Evolutionary conservation across 2,797 vertebrate species (phyloP).

Genomic region (Parauchenoglanis ngamensis): DNA sequence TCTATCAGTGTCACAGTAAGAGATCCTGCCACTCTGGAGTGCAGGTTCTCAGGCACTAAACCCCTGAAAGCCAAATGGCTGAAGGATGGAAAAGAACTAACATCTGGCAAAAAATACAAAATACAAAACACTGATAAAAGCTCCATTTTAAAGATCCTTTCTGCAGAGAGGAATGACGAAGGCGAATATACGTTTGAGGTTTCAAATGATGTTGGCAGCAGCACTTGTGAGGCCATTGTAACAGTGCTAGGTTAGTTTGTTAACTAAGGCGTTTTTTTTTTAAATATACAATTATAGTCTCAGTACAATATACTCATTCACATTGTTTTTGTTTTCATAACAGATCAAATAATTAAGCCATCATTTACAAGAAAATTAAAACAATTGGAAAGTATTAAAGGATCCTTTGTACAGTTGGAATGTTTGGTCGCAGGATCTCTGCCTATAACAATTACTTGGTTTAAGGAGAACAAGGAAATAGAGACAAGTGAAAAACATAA

Average conservation of each 20-base stretch:
- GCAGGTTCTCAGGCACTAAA: slow-evolving; percentile 92
- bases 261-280: background rate
- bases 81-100: slow-evolving; percentile 86
- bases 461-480: slow-evolving; percentile 90
- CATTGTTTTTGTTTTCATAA: slow-evolving; percentile 49
- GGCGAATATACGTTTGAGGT: slow-evolving; percentile 91
- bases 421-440: slow-evolving; percentile 95
- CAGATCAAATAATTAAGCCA: slow-evolving; percentile 97
- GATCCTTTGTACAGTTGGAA: slow-evolving; percentile 91
- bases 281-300: background rate
- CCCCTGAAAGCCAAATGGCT: slow-evolving; percentile 88
- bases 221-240: slow-evolving; percentile 86
- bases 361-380: slow-evolving; percentile 96
- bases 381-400: slow-evolving; percentile 92
- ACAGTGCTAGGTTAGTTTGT: slow-evolving; percentile 88
- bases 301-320: background rate
- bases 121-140: slow-evolving; percentile 86
- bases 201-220: slow-evolving; percentile 90
- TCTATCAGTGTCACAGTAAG: slow-evolving; percentile 95
- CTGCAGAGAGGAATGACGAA: slow-evolving; percentile 85
- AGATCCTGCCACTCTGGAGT: slow-evolving; percentile 92
- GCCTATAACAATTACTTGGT: slow-evolving; percentile 92
- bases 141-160: slow-evolving; percentile 88
- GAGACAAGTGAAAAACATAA: slow-evolving; percentile 87
- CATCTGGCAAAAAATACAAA: slow-evolving; percentile 85